These are phyloP conservation scores for Aphelenchoides avenae DNA, from an alignment of 1,140 invertebrate genomes.

Conservation along the genomic window DNA sequence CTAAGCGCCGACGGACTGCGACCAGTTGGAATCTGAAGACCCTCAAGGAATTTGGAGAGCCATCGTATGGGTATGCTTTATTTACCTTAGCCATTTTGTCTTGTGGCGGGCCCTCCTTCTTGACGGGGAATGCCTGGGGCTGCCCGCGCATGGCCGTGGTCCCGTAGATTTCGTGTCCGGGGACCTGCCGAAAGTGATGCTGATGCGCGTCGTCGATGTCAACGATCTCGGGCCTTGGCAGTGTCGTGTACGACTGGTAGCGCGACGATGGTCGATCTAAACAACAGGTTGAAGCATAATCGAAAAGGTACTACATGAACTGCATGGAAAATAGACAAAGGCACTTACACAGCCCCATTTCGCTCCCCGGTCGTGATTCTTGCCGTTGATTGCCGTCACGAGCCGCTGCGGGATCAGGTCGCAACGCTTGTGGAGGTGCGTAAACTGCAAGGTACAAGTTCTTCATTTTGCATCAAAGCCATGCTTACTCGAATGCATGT, in stretches of 20 bases:
- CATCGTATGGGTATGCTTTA: no score
- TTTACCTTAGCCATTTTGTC: no score
- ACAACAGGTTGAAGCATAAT: neutral
- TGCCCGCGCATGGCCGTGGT: no score
- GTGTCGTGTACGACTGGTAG: constrained; percentile 39
- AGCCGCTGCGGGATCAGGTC: constrained; percentile 17
- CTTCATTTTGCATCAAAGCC: neutral
- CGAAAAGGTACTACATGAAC: neutral
- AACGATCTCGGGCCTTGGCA: constrained; percentile 36
- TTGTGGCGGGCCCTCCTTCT: no score
- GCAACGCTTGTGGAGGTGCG: constrained; percentile 25
- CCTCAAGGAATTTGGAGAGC: no score
- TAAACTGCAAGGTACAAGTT: constrained; percentile 16
- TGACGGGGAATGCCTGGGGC: no score
- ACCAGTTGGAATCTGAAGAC: no score
- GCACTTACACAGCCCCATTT: constrained; percentile 35
- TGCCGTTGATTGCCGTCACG: constrained; percentile 1
- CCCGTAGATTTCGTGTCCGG: no score
- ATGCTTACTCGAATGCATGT: constrained; percentile 22
- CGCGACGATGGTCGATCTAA: constrained; percentile 18
- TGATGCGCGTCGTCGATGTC: no score
- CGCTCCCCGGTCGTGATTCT: constrained; percentile 28
- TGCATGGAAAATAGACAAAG: neutral
- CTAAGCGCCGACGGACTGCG: no score
- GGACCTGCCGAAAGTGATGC: no score